phyloP scores from a whole-genome alignment of 2,888 invertebrate species.

The Leptinotarsa rubiginosa region DNA sequence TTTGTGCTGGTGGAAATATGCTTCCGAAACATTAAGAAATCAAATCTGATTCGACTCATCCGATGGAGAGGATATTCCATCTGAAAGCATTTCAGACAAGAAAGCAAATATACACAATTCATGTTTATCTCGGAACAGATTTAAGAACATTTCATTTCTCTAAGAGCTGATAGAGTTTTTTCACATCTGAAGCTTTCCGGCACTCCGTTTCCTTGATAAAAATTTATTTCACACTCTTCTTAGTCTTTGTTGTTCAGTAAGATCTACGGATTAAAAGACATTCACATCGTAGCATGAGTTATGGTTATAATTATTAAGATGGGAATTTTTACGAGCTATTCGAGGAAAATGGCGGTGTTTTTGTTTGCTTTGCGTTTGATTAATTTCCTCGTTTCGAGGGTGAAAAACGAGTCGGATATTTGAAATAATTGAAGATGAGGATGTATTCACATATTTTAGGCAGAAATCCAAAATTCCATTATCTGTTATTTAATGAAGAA shows the following conservation, averaged over 20 bases:
- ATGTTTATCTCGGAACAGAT: constrained; percentile 43
- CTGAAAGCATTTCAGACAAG: constrained; percentile 35
- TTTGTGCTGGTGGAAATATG: constrained; percentile 23
- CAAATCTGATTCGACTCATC: constrained; percentile 33
- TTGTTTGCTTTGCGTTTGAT: constrained; percentile 32
- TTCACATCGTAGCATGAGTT: constrained; percentile 31
- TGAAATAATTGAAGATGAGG: background rate
- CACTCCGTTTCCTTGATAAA: constrained; percentile 27
- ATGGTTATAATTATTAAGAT: constrained; percentile 35
- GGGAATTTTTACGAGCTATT: constrained; percentile 33
- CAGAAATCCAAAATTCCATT: background rate
- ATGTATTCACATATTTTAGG: background rate
- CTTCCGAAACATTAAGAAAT: constrained; percentile 31
- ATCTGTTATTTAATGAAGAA: background rate
- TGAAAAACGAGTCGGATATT: constrained; percentile 11
- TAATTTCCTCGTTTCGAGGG: constrained; percentile 25
- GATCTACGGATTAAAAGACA: constrained; percentile 32
- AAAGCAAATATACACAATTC: constrained; percentile 48
- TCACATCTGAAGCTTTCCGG: constrained; percentile 29
- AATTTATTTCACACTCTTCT: constrained; percentile 41
- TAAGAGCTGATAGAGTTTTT: constrained; percentile 52
- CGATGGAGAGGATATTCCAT: constrained; percentile 34
- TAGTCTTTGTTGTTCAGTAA: constrained; percentile 34
- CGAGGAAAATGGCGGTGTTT: constrained; percentile 33
- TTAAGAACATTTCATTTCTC: constrained; percentile 50